These are phyloP conservation scores for Arctopsyche grandis DNA, from an alignment of 1,140 invertebrate genomes.

Conservation along the genomic window DNA sequence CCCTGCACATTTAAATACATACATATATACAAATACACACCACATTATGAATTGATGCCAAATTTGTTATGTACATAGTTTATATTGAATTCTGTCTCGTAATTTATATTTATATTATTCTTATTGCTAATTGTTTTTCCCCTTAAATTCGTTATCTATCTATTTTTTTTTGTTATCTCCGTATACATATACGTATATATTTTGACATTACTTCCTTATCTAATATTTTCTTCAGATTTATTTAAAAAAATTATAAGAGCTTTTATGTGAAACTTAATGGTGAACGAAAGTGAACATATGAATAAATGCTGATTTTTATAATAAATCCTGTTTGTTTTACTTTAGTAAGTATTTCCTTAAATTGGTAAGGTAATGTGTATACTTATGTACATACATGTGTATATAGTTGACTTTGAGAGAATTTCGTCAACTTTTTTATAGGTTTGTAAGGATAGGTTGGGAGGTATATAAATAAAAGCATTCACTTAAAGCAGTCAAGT, in stretches of 20 bases:
- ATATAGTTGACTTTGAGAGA: too few species aligned
- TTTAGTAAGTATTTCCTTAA: too few species aligned
- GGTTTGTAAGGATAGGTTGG: too few species aligned
- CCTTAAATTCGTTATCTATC: neutral
- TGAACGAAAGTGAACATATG: constrained; percentile 38
- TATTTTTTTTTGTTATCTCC: neutral
- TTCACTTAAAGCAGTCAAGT: constrained; percentile 66
- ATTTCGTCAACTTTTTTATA: too few species aligned
- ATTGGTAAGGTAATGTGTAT: too few species aligned
- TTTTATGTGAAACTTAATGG: constrained; percentile 20
- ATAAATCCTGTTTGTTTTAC: neutral
- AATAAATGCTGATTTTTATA: constrained; percentile 52
- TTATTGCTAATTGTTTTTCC: neutral
- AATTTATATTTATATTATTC: neutral
- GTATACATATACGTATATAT: too few species aligned
- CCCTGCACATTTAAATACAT: too few species aligned
- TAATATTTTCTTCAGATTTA: neutral
- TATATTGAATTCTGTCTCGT: neutral
- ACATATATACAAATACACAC: too few species aligned
- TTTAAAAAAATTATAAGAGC: constrained; percentile 19
- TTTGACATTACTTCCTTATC: neutral
- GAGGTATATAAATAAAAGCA: neutral
- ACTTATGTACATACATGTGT: too few species aligned
- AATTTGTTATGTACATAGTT: constrained; percentile 31
- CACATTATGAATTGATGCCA: constrained; percentile 33